Percentiles rank a stretch among this genome's conserved stretches.
Conservation (phyloP, 2,888 invertebrate genomes). For the Tholera decimalis region DNA sequence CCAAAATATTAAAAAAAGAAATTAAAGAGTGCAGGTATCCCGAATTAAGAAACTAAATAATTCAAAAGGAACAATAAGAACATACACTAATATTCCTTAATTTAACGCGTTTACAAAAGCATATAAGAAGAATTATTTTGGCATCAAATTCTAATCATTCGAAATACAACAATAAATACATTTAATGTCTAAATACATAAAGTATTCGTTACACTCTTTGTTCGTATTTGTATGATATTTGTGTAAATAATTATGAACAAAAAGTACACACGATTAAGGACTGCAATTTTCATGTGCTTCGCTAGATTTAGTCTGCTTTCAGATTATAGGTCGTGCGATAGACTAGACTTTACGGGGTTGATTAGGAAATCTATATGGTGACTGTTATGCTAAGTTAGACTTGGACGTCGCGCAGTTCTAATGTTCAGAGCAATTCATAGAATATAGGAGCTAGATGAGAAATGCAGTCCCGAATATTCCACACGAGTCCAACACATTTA, state of each 20-base stretch:
- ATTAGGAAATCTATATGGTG: neutral
- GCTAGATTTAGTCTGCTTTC: neutral
- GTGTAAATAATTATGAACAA: constrained; percentile 53
- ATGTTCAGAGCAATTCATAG: constrained; percentile 1
- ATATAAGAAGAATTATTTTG: constrained; percentile 76
- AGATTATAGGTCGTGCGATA: constrained; percentile 4
- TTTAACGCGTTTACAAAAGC: constrained; percentile 53
- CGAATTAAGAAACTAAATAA: constrained; percentile 44
- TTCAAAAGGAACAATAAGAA: constrained; percentile 59
- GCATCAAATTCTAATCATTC: constrained; percentile 77
- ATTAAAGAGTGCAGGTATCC: constrained; percentile 15
- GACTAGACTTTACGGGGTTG: constrained; percentile 31
- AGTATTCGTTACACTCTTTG: constrained; percentile 49
- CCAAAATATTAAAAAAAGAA: constrained; percentile 16
- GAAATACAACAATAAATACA: constrained; percentile 74
- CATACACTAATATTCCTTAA: constrained; percentile 46
- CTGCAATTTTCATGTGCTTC: constrained; percentile 56
- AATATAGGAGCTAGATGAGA: constrained; percentile 33
- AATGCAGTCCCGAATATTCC: constrained; percentile 69
- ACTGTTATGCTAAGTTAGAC: constrained; percentile 4
- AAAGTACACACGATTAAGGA: constrained; percentile 54
- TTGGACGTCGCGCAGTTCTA: neutral
- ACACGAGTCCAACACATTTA: constrained; percentile 87
- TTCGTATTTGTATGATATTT: constrained; percentile 34
- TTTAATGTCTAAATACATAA: constrained; percentile 55